These are phyloP conservation scores for Cheilosia vernalis DNA, from an alignment of 2,888 invertebrate species.

Conservation along the genomic window DNA sequence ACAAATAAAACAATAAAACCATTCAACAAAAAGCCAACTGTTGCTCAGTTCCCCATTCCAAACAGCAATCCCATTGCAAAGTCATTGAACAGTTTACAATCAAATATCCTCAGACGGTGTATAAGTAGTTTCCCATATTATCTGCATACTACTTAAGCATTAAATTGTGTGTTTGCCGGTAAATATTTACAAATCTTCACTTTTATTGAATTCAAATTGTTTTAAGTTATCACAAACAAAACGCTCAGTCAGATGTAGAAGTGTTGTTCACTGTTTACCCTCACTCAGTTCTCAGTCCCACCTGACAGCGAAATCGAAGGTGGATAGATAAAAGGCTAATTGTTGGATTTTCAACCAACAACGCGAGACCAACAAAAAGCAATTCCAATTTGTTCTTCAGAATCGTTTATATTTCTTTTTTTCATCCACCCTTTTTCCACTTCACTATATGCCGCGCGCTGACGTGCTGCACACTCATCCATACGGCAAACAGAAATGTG, in stretches of 20 bases:
- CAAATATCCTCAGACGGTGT: background rate
- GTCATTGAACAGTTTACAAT: constrained; percentile 25
- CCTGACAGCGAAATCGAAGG: constrained; percentile 28
- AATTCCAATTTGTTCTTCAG: constrained; percentile 60
- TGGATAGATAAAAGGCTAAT: constrained; percentile 62
- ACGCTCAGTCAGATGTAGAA: constrained; percentile 34
- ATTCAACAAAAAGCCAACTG: constrained; percentile 27
- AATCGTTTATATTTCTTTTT: constrained; percentile 40
- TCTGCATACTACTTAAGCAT: constrained; percentile 65
- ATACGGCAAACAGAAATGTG: constrained; percentile 69
- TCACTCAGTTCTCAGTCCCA: constrained; percentile 18
- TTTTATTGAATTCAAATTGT: constrained; percentile 71
- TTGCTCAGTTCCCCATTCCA: constrained; percentile 2
- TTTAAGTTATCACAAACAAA: constrained; percentile 58
- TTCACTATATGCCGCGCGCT: constrained; percentile 14
- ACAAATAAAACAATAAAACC: constrained; percentile 20
- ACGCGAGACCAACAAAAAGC: constrained; percentile 58
- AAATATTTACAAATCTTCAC: constrained; percentile 71
- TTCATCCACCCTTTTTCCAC: constrained; percentile 10
- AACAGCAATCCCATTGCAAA: constrained; percentile 14
- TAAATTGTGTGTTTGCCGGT: constrained; percentile 62
- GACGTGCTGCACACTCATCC: constrained; percentile 58
- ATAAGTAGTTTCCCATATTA: constrained; percentile 36
- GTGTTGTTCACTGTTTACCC: background rate
- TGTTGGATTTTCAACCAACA: constrained; percentile 64